Evolutionary conservation across 2,113 vertebrate genomes (phyloP).

Genomic region (Elaphurus davidianus): DNA sequence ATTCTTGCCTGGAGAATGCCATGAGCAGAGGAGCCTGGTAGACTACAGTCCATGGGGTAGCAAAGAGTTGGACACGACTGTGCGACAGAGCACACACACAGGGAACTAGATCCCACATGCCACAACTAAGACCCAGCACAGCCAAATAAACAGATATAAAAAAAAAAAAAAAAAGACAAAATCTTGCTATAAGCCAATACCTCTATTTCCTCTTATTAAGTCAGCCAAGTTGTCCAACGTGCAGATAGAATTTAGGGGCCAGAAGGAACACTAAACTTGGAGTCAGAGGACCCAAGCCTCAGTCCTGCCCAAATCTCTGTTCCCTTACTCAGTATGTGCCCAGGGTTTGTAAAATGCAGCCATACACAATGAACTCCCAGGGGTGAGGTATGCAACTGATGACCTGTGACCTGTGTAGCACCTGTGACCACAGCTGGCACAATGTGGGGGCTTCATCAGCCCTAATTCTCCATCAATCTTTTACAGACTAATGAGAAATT

Average conservation of each 20-base stretch:
- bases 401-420: not conserved
- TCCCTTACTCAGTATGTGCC: not conserved
- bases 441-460: not conserved
- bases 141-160: not conserved
- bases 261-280: not conserved
- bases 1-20: not conserved
- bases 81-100: not conserved
- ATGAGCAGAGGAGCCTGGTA: not conserved
- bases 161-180: not conserved
- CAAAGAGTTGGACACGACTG: not conserved
- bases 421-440: not conserved
- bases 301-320: not conserved
- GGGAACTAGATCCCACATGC: not conserved
- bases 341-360: not conserved
- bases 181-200: no score
- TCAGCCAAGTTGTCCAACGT: not conserved
- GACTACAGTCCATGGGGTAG: not conserved
- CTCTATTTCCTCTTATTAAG: not conserved
- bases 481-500: not conserved
- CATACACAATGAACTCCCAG: not conserved
- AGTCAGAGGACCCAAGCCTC: not conserved
- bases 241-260: not conserved
- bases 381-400: not conserved
- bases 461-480: no score
- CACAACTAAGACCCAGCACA: not conserved